These are phyloP conservation scores for Bombus consobrinus DNA, from an alignment of 1,140 invertebrate genomes.

Conservation along the genomic window DNA sequence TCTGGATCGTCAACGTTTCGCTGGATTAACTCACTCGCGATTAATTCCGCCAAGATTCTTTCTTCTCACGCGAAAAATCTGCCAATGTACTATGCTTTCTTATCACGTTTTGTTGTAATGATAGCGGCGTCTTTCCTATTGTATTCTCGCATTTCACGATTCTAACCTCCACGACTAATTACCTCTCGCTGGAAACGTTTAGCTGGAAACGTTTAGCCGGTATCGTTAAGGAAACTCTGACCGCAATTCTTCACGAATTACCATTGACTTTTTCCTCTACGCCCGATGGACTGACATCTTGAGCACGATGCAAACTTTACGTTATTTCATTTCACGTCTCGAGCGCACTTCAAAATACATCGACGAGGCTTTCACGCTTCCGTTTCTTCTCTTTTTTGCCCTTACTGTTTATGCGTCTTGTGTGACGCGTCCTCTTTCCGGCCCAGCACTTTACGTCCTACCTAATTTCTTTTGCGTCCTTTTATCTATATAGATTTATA, in stretches of 20 bases:
- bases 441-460: neutral
- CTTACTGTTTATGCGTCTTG: neutral
- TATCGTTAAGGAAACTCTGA: constrained; percentile 14
- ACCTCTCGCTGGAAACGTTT: neutral
- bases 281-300: neutral
- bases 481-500: neutral
- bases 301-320: neutral
- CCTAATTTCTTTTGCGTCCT: neutral
- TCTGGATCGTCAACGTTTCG: neutral
- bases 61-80: neutral
- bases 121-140: constrained; percentile 7
- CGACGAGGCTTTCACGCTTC: neutral
- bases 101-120: constrained; percentile 24
- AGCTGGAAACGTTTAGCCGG: neutral
- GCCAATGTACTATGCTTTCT: neutral
- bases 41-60: neutral
- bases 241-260: neutral
- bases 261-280: neutral
- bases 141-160: neutral
- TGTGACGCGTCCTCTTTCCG: too few species aligned
- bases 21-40: neutral
- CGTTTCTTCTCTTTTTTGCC: neutral
- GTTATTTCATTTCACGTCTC: neutral
- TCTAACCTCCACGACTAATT: constrained; percentile 11
- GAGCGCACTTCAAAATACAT: neutral